Percentiles rank a stretch among this genome's conserved stretches.
Conservation (phyloP, 2,797 vertebrate genomes). For the Bufotes viridis region DNA sequence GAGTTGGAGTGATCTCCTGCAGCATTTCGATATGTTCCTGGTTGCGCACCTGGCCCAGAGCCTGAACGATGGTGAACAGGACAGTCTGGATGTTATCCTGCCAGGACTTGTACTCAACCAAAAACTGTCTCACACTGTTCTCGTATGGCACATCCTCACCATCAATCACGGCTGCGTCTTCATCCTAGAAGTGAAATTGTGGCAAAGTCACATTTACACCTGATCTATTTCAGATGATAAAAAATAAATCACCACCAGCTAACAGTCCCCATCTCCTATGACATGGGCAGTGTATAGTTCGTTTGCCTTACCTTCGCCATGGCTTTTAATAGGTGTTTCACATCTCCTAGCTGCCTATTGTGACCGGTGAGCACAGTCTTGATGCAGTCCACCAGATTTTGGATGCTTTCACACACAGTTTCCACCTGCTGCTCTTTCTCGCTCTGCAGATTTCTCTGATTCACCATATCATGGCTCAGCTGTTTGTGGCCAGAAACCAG, state of each 20-base stretch:
- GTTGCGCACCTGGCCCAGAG: constrained; percentile 90
- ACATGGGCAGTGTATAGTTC: not conserved
- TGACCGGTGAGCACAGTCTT: constrained; percentile 93
- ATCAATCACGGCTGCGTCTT: constrained; percentile 92
- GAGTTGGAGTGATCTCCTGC: constrained; percentile 92
- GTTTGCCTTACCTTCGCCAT: constrained; percentile 92
- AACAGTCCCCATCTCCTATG: not conserved
- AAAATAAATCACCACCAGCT: not conserved
- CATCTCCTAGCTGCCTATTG: constrained; percentile 94
- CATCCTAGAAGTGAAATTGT: constrained; percentile 81
- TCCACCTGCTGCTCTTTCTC: constrained; percentile 94
- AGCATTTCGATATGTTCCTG: constrained; percentile 92
- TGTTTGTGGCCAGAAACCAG: constrained; percentile 90
- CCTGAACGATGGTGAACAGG: constrained; percentile 94
- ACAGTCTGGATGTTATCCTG: constrained; percentile 98
- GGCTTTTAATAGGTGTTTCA: constrained; percentile 94
- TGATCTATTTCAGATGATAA: not conserved
- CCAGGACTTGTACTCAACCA: constrained; percentile 96
- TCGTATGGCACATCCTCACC: constrained; percentile 94
- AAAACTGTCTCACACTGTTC: constrained; percentile 94
- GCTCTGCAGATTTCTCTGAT: constrained; percentile 83
- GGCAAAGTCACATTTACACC: not conserved
- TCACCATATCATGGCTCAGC: constrained; percentile 87
- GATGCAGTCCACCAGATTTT: constrained; percentile 93
- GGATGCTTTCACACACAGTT: constrained; percentile 87